These are phyloP conservation scores for Apus apus DNA, from an alignment of 2,113 vertebrate genomes.

Conservation along the genomic window DNA sequence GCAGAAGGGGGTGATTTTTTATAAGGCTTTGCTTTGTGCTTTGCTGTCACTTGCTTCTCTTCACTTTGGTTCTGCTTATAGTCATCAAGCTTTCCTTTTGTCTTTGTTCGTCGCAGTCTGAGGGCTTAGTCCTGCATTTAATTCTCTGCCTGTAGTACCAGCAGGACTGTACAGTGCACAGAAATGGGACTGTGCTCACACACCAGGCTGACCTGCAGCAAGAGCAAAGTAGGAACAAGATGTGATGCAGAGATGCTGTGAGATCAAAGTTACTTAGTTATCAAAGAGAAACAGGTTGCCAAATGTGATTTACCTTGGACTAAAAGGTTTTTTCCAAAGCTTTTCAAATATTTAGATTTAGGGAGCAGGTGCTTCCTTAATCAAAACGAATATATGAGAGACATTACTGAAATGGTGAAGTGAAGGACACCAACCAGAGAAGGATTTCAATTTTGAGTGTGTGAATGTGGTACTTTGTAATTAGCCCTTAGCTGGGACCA, in stretches of 20 bases:
- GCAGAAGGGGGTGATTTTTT: background rate
- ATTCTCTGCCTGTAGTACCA: background rate
- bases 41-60: background rate
- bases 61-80: background rate
- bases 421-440: background rate
- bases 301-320: background rate
- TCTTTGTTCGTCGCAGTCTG: background rate
- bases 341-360: background rate
- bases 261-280: background rate
- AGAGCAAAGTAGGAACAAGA: background rate
- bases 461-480: background rate
- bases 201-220: background rate
- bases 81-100: background rate
- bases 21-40: background rate
- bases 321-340: background rate
- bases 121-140: background rate
- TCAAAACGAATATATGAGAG: background rate
- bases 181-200: background rate
- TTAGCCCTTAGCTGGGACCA: background rate
- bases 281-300: background rate
- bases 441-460: background rate
- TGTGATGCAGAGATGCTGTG: background rate
- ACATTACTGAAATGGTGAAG: background rate
- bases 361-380: background rate
- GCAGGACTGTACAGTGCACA: fast-evolving